Evolutionary conservation across 2,797 vertebrate genomes (phyloP).

Genomic region (Acestrorhynchus altus): DNA sequence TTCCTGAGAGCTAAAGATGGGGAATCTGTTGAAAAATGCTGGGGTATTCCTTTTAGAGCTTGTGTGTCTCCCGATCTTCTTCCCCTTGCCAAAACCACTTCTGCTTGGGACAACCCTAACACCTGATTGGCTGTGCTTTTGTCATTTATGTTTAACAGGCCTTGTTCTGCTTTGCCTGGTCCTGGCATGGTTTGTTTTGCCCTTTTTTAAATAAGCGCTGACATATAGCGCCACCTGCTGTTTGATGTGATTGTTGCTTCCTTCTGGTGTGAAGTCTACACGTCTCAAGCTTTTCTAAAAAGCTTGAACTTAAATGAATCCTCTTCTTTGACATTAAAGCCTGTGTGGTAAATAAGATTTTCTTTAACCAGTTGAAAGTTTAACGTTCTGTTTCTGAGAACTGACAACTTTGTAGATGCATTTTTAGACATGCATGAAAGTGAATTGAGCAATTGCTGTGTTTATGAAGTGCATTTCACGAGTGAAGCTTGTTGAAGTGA

Average conservation of each 20-base stretch:
- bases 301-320: constrained; percentile 20
- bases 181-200: constrained; percentile 12
- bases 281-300: constrained; percentile 28
- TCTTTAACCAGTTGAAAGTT: constrained; percentile 20
- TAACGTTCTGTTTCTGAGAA: constrained; percentile 27
- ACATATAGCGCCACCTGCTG: constrained; percentile 77
- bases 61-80: constrained; percentile 67
- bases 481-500: constrained; percentile 15
- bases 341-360: constrained; percentile 22
- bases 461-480: constrained; percentile 41
- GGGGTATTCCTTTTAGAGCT: constrained; percentile 57
- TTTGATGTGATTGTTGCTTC: constrained; percentile 48
- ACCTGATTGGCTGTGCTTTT: constrained; percentile 68
- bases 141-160: constrained; percentile 33
- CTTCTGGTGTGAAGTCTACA: constrained; percentile 10
- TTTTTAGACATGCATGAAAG: constrained; percentile 72
- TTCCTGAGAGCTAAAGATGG: not conserved
- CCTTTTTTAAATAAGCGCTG: constrained; percentile 49
- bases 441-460: constrained; percentile 47
- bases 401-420: constrained; percentile 52
- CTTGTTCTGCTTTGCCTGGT: constrained; percentile 67
- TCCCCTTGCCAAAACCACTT: constrained; percentile 58
- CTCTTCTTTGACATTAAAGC: not conserved
- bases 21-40: not conserved
- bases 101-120: constrained; percentile 70